Base-by-base conservation (phyloP, 2,888 invertebrate genomes). In the Pantelozetes paolii region DNA sequence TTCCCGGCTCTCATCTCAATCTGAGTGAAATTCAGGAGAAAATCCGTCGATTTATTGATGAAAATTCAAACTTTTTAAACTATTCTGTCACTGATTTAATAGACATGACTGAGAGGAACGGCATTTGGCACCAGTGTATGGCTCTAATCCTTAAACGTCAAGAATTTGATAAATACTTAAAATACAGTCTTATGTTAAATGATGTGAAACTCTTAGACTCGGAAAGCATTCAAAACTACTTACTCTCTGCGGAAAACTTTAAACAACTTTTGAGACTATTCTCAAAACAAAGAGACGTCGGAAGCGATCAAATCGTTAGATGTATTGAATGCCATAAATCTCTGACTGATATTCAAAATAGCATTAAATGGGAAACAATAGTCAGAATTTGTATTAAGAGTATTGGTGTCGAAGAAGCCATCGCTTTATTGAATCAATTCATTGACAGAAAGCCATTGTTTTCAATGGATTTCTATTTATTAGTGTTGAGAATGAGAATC, bases 381-480 rank as follows among this genome's bases (percentile, higher is more conserved):
- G 9, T 57, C 9, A 57, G 13, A 57, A 9, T 26, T 9, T 57
- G 57, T 28, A 26, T 57, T 28, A 57, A 26, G 8, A 26, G n/a
- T 23, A 18, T 57, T 26, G 57, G 57, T 26, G 57, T 26, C 57
- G 57, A 57, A 20, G 57, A 57, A 26, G 57, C 57, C 57, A 57
- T 57, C 26, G 11, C 8, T 26, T 57, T 57, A 20, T 57, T 57
- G 57, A 57, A 57, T 2, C 20, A 57, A 5, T 57, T 57, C 26
- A 23, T 57, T 5, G 28, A 57, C 57, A 57, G 28, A 26, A 57
- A 26, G 9, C 57, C 57, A 3, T 26, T 26, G 6, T 28, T 57
- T 57, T 57, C 57, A 5, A 69, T 18, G 30, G 69, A 69, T 9
- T 69, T 69, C 69, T 69, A 69, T 32, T 69, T 69, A 23, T 69